These are phyloP conservation scores for Catonia carolina DNA, from an alignment of 2,888 invertebrate species.

Conservation along the genomic window DNA sequence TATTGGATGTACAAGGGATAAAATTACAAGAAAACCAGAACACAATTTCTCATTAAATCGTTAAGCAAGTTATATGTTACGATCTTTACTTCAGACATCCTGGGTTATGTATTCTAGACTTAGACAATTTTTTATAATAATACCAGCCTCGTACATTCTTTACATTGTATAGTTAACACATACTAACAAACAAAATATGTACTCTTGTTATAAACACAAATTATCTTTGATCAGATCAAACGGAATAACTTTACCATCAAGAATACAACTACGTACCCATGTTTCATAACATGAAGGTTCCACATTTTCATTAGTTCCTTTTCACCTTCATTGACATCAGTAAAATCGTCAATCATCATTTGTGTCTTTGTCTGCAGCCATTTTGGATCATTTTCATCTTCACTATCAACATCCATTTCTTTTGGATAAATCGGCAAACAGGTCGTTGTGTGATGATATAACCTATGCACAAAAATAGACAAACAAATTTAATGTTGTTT, in stretches of 20 bases:
- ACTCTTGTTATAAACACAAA: no score
- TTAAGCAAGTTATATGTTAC: no score
- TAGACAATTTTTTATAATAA: no score
- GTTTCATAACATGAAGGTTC: conserved; percentile 95
- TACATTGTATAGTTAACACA: neutral
- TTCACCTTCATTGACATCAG: conserved; percentile 98
- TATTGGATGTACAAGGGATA: no score
- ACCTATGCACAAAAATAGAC: no score
- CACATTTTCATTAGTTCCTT: conserved; percentile 98
- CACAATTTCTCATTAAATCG: no score
- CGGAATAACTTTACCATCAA: no score
- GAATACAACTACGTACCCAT: conserved; percentile 67
- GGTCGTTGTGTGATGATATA: conserved; percentile 92
- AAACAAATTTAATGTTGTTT: conserved; percentile 33
- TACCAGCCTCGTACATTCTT: no score
- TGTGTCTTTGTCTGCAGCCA: conserved; percentile 91
- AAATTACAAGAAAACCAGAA: no score
- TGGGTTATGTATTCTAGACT: no score
- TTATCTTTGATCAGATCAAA: no score
- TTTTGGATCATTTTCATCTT: conserved; percentile 88
- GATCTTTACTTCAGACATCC: no score
- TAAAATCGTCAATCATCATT: conserved; percentile 99
- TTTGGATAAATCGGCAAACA: conserved; percentile 91
- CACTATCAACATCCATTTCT: conserved; percentile 89
- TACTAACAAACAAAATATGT: neutral